Conservation (phyloP, 1,140 invertebrate species). For the Amyelois transitella region DNA sequence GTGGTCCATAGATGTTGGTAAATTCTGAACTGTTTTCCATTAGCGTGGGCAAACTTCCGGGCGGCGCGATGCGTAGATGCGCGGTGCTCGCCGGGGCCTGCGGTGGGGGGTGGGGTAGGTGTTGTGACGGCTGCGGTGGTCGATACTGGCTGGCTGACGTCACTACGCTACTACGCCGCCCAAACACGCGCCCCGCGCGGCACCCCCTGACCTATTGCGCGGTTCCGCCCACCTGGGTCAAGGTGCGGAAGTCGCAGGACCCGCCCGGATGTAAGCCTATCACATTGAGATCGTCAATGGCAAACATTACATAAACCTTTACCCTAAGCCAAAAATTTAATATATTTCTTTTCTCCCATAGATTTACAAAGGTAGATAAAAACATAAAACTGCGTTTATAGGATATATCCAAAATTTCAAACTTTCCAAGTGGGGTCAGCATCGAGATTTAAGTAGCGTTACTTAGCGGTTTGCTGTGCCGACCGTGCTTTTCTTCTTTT, state of each 20-base stretch:
- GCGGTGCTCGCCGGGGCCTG: conserved; percentile 14
- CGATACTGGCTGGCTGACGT: conserved; percentile 64
- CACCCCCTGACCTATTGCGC: conserved; percentile 64
- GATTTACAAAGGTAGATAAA: too few species aligned
- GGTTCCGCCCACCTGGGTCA: conserved; percentile 64
- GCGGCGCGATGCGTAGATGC: conserved; percentile 39
- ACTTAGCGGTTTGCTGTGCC: too few species aligned
- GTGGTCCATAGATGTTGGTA: conserved; percentile 1
- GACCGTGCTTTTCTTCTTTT: too few species aligned
- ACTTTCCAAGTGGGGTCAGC: neutral
- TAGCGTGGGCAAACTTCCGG: conserved; percentile 22
- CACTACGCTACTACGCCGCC: conserved; percentile 69
- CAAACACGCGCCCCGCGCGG: conserved; percentile 53
- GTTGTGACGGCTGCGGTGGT: conserved; percentile 62
- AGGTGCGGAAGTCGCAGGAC: conserved; percentile 52
- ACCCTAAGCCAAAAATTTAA: neutral
- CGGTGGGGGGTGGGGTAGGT: conserved; percentile 28
- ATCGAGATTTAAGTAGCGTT: neutral
- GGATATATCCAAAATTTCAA: neutral
- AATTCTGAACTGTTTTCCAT: conserved; percentile 10
- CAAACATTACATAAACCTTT: neutral
- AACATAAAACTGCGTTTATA: too few species aligned
- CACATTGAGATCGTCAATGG: neutral
- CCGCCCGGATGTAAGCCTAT: conserved; percentile 13
- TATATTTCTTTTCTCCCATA: neutral